These are phyloP conservation scores for Protophormia terraenovae DNA, from an alignment of 2,888 invertebrate species.

Conservation along the genomic window DNA sequence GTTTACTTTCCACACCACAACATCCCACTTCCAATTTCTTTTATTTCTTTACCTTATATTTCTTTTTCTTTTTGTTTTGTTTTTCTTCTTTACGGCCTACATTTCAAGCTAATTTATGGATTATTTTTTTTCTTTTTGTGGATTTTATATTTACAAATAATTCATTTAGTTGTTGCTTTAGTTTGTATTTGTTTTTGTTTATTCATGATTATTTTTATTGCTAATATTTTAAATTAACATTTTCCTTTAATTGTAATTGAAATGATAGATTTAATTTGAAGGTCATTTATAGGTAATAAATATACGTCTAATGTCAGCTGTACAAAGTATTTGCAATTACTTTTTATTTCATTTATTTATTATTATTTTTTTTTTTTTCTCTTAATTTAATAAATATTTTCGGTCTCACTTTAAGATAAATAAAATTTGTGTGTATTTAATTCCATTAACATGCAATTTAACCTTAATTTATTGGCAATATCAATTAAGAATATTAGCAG, in stretches of 20 bases:
- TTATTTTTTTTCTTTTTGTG: slow-evolving; percentile 6
- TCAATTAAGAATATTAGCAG: slow-evolving; percentile 39
- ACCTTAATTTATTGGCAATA: slow-evolving; percentile 36
- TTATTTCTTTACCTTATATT: too few species aligned
- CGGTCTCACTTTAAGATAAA: background rate
- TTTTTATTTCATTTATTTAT: background rate
- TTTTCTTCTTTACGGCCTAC: background rate
- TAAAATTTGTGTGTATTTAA: background rate
- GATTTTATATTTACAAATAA: background rate
- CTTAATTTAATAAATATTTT: too few species aligned
- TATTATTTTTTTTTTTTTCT: too few species aligned
- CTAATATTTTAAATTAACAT: slow-evolving; percentile 4
- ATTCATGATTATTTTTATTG: background rate
- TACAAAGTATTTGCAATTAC: background rate
- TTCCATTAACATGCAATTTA: slow-evolving; percentile 7
- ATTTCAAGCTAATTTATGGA: slow-evolving; percentile 27
- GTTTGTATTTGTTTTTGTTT: background rate
- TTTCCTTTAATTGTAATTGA: slow-evolving; percentile 21
- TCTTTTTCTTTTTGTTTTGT: background rate
- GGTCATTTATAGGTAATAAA: slow-evolving; percentile 27
- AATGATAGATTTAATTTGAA: slow-evolving; percentile 11
- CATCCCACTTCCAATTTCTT: background rate
- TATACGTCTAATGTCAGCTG: background rate
- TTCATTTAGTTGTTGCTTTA: background rate
- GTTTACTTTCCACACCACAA: background rate